Evolutionary conservation across 2,113 vertebrate genomes (phyloP).

Genomic region (Psilopogon haemacephalus): DNA sequence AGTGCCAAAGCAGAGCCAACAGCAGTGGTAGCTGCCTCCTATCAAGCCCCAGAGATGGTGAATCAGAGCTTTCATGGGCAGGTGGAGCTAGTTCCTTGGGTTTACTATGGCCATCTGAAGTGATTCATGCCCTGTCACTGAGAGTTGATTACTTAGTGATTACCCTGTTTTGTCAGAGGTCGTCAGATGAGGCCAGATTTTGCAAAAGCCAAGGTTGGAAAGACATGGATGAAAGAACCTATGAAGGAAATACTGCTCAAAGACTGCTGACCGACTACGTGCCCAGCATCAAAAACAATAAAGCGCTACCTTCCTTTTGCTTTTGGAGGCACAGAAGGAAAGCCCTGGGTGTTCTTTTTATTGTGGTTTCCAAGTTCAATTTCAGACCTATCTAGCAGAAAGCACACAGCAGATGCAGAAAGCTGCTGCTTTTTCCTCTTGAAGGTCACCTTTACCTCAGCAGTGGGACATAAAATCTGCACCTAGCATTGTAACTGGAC

Average conservation of each 20-base stretch:
- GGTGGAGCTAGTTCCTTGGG: not conserved
- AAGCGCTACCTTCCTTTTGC: not conserved
- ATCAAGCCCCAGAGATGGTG: not conserved
- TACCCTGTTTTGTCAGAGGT: not conserved
- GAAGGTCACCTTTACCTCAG: not conserved
- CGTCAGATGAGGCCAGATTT: not conserved
- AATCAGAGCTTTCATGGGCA: not conserved
- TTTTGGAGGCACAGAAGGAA: not conserved
- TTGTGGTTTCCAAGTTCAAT: not conserved
- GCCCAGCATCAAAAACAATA: not conserved
- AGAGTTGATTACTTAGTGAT: not conserved
- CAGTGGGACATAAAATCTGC: not conserved
- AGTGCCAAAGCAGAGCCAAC: not conserved
- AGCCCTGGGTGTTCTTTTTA: not conserved
- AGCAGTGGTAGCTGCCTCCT: not conserved
- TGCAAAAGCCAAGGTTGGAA: not conserved
- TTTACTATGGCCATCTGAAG: fast-evolving
- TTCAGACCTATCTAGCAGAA: not conserved
- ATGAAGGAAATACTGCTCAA: not conserved
- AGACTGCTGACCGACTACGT: not conserved
- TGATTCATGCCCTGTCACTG: not conserved
- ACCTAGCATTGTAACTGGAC: not conserved
- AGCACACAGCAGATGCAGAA: not conserved
- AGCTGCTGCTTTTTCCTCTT: fast-evolving
- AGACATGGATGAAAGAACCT: fast-evolving